These are phyloP conservation scores for Acanthiza pusilla DNA, from an alignment of 2,797 vertebrate genomes.

Conservation along the genomic window DNA sequence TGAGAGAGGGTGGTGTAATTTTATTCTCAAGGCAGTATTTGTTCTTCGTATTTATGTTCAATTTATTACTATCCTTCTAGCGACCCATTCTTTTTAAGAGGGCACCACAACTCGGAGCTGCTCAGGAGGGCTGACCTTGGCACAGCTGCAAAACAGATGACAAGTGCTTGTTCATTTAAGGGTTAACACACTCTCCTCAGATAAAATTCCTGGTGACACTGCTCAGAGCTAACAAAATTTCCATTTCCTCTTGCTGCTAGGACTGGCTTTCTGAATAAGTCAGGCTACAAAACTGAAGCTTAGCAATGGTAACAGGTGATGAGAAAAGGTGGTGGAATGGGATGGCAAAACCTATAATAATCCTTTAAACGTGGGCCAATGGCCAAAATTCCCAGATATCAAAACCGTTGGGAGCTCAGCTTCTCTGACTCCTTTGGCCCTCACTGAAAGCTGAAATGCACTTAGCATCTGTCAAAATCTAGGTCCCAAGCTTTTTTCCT, in stretches of 20 bases:
- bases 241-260: background rate
- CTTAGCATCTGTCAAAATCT: background rate
- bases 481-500: background rate
- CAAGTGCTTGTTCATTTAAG: background rate
- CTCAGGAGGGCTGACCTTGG: background rate
- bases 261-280: background rate
- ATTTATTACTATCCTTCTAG: background rate
- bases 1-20: background rate
- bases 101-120: background rate
- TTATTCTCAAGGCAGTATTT: background rate
- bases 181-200: background rate
- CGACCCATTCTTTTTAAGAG: background rate
- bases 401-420: background rate
- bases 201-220: background rate
- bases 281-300: background rate
- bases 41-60: background rate
- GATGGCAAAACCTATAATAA: background rate
- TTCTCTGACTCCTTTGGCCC: background rate
- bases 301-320: background rate
- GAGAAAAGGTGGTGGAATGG: background rate
- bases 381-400: background rate
- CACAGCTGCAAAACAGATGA: background rate
- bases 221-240: background rate
- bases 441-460: background rate
- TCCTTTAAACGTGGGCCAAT: background rate